Evolutionary conservation across 2,113 vertebrate genomes (phyloP).

Genomic region (Struthio camelus): DNA sequence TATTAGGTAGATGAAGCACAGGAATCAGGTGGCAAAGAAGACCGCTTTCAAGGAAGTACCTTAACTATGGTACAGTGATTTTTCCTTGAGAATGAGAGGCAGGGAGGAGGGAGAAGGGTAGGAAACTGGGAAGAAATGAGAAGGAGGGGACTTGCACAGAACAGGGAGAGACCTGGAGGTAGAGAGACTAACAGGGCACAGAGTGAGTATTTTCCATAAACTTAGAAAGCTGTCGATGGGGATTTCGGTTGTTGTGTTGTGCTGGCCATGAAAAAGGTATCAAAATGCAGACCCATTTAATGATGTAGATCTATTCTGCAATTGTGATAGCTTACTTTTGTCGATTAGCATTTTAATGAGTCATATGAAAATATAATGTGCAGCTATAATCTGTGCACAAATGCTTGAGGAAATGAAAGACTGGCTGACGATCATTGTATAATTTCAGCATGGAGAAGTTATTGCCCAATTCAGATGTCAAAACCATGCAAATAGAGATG

Average conservation of each 20-base stretch:
- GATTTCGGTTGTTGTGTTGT: not conserved
- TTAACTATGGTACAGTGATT: not conserved
- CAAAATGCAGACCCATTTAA: not conserved
- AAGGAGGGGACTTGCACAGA: not conserved
- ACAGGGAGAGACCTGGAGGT: not conserved
- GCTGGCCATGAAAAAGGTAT: not conserved
- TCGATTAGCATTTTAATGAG: slow-evolving; percentile 61
- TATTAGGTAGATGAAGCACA: not conserved
- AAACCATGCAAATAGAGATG: slow-evolving; percentile 27
- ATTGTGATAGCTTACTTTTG: not conserved
- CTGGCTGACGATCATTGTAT: slow-evolving; percentile 34
- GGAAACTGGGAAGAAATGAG: not conserved
- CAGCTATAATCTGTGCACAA: slow-evolving; percentile 52
- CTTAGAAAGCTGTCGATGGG: not conserved
- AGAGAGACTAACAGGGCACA: not conserved
- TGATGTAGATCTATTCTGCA: slow-evolving; percentile 1
- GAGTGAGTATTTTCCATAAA: not conserved
- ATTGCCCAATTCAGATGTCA: slow-evolving; percentile 55
- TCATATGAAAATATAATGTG: slow-evolving; percentile 59
- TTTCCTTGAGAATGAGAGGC: not conserved
- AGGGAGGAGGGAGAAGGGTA: not conserved
- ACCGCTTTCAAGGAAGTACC: not conserved
- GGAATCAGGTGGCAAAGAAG: not conserved
- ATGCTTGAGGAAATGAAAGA: slow-evolving; percentile 63
- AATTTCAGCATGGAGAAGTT: slow-evolving; percentile 56